These are phyloP conservation scores for Chrysotoxum bicinctum DNA, from an alignment of 2,888 invertebrate genomes.

Conservation along the genomic window DNA sequence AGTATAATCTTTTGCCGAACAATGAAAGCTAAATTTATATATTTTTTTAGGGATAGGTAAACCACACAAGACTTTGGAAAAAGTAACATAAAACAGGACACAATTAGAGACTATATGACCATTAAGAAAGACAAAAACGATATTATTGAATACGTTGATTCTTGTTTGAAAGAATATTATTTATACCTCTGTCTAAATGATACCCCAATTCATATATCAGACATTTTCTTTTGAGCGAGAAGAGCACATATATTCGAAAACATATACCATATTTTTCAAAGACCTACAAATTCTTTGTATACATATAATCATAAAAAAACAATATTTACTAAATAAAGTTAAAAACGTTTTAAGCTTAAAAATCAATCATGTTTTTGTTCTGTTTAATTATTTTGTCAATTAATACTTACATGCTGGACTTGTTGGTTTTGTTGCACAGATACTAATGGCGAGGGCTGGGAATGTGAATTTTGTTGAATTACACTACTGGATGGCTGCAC, in stretches of 20 bases:
- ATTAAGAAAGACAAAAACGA: background rate
- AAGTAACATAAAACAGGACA: constrained; percentile 1
- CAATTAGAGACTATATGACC: background rate
- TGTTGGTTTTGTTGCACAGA: constrained; percentile 82
- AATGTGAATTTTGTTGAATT: constrained; percentile 78
- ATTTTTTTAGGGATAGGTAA: background rate
- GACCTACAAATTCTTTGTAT: background rate
- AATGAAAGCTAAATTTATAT: background rate
- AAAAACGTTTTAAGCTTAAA: background rate
- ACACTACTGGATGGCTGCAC: constrained; percentile 87
- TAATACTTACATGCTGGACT: constrained; percentile 81
- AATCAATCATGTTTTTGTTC: constrained; percentile 3
- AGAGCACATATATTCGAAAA: constrained; percentile 2
- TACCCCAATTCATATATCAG: constrained; percentile 25
- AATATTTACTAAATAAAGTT: background rate
- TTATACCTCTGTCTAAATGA: background rate
- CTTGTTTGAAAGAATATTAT: background rate
- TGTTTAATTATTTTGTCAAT: constrained; percentile 67
- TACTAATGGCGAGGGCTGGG: constrained; percentile 83
- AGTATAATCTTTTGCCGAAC: background rate
- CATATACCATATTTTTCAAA: background rate
- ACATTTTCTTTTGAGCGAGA: constrained; percentile 31
- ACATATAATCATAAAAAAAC: background rate
- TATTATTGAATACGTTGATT: background rate
- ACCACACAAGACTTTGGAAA: background rate